Base-by-base conservation (phyloP, 1,140 invertebrate species). In the Drosophila carrolli region DNA sequence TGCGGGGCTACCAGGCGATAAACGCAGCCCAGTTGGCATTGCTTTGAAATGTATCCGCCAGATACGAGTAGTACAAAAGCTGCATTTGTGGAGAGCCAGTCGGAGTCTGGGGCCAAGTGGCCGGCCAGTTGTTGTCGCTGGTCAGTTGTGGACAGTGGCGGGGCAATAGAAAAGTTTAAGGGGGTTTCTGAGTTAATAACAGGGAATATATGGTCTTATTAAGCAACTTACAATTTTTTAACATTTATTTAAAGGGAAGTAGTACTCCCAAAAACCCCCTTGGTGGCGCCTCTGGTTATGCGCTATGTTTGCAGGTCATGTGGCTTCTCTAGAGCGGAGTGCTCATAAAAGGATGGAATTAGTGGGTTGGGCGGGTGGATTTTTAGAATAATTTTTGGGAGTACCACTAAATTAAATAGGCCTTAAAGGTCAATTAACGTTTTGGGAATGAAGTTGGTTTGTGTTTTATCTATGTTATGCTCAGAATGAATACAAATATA, bases 41-140 rank as follows among this genome's bases (percentile, higher is more conserved):
- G 85, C 85, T 89, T 89, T 89, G 84, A 90, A 89, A 81, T 84
- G 75, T 81, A 84, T 89, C 75, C 83, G 83, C 83, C 83, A 86
- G 63, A 86, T 86, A 81, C 62, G 72, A 67, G 56, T 59, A 65
- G 55, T 54, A 76, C 73, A 76, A 70, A 67, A 75, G 59, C 61
- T 67, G 53, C 62, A 76, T 73, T 77, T 84, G 71, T 59, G 65
- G 77, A 57, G 48, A 74, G 58, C 68, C 62, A 62, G 47, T 58
- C 55, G 62, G 29, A 35, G 38, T 35, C 23, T 27, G 53, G 53
- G 27, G 11, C 35, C 35, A 56, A 37, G 50, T 56, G 11, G 40
- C 16, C 0, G 56, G 37, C 14, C 70, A 59, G 56, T 60, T 59
- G 68, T 72, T 57, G 68, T 58, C 53, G 29, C 37, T 75, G 41